Conservation (phyloP, 2,797 vertebrate species). For the Xyrichtys novacula region DNA sequence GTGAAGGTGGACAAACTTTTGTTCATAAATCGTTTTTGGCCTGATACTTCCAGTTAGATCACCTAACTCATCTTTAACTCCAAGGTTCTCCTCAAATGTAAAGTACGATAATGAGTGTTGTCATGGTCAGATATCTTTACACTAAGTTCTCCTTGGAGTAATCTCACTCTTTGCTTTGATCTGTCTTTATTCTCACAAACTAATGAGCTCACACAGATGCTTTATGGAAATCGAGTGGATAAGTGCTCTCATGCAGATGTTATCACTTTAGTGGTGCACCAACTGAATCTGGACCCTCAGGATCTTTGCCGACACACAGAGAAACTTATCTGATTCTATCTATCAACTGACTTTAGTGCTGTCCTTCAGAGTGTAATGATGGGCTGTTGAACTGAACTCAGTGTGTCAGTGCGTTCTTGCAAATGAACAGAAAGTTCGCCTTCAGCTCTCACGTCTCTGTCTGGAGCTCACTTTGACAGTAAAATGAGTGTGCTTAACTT, state of each 20-base stretch:
- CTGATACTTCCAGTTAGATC: too few species aligned
- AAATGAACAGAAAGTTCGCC: background rate
- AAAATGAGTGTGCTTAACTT: constrained; percentile 18
- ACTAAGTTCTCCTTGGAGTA: too few species aligned
- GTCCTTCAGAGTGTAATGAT: background rate
- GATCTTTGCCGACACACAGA: background rate
- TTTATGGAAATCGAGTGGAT: constrained; percentile 1
- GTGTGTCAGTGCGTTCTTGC: constrained; percentile 12
- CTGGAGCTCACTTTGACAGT: constrained; percentile 11
- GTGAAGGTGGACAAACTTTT: too few species aligned
- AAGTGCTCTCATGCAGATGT: constrained; percentile 10
- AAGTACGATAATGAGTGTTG: too few species aligned
- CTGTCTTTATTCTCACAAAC: too few species aligned
- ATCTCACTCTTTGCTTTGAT: too few species aligned
- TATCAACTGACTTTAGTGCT: background rate
- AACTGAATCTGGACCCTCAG: background rate
- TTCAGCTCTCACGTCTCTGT: background rate
- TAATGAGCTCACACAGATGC: background rate
- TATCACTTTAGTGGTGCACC: constrained; percentile 5
- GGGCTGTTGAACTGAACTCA: constrained; percentile 2
- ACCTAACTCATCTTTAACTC: too few species aligned
- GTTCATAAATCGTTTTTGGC: too few species aligned
- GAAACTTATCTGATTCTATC: constrained; percentile 1
- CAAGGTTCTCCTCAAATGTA: too few species aligned
- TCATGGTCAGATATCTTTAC: background rate